Evolutionary conservation across 1,140 invertebrate species (phyloP).

Genomic region (Argopecten irradians): DNA sequence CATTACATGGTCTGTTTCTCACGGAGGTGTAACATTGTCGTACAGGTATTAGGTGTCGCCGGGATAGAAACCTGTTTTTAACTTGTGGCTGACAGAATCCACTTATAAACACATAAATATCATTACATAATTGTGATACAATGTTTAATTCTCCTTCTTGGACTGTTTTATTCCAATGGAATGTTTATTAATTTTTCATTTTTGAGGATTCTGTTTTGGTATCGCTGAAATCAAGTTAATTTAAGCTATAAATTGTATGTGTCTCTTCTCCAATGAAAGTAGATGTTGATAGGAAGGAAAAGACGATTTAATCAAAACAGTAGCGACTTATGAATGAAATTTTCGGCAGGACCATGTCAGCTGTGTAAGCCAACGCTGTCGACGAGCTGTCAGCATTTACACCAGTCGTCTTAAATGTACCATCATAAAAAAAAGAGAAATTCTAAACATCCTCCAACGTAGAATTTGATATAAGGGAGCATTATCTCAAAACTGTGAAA

Average conservation of each 20-base stretch:
- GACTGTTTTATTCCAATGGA: not conserved
- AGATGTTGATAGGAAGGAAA: not conserved
- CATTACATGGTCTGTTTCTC: slow-evolving; percentile 9
- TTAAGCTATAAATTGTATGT: too few species aligned
- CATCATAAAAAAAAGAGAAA: not conserved
- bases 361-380: not conserved
- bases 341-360: not conserved
- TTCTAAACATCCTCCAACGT: not conserved
- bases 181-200: not conserved
- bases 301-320: not conserved
- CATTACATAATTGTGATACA: not conserved
- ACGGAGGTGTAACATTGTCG: not conserved
- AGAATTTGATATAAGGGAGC: not conserved
- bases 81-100: not conserved
- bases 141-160: not conserved
- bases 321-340: not conserved
- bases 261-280: not conserved
- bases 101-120: not conserved
- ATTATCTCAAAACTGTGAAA: not conserved
- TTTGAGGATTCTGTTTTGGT: not conserved
- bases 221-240: too few species aligned
- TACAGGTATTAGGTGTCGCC: not conserved
- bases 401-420: not conserved
- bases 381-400: not conserved
- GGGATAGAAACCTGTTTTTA: not conserved